Conservation (phyloP, 1,140 invertebrate species). For the Triops longicaudatus region DNA sequence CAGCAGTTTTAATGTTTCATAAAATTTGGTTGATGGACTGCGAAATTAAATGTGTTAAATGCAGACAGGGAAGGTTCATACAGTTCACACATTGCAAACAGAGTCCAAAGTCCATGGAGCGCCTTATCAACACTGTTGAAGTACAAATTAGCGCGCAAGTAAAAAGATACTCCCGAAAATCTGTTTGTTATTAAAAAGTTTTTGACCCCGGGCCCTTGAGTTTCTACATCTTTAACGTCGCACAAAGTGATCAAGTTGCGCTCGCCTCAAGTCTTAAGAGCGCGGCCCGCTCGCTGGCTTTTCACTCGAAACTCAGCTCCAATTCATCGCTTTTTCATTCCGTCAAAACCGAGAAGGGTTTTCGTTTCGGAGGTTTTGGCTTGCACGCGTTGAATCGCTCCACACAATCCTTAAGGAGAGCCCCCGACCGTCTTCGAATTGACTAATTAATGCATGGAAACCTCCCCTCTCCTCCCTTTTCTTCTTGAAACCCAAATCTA, state of each 20-base stretch:
- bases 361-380: not conserved
- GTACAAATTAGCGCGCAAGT: not conserved
- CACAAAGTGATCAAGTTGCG: not conserved
- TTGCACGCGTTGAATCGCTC: conserved; percentile 18
- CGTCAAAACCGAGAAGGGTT: not conserved
- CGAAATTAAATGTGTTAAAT: too few relatives aligned
- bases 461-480: conserved; percentile 26
- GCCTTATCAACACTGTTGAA: too few relatives aligned
- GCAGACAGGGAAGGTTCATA: not conserved
- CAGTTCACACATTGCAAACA: not conserved
- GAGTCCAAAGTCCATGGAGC: too few relatives aligned
- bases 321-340: not conserved
- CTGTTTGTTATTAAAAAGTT: conserved; percentile 3
- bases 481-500: not conserved
- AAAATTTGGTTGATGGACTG: too few relatives aligned
- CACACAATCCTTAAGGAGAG: too few relatives aligned
- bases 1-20: not conserved
- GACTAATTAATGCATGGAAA: conserved; percentile 11
- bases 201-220: not conserved
- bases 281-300: not conserved
- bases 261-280: not conserved
- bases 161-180: not conserved
- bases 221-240: not conserved
- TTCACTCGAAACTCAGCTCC: not conserved
- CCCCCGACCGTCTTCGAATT: conserved; percentile 9